Base-by-base conservation (phyloP, 2,797 vertebrate species). In the Hydrocynus forskahlii region DNA sequence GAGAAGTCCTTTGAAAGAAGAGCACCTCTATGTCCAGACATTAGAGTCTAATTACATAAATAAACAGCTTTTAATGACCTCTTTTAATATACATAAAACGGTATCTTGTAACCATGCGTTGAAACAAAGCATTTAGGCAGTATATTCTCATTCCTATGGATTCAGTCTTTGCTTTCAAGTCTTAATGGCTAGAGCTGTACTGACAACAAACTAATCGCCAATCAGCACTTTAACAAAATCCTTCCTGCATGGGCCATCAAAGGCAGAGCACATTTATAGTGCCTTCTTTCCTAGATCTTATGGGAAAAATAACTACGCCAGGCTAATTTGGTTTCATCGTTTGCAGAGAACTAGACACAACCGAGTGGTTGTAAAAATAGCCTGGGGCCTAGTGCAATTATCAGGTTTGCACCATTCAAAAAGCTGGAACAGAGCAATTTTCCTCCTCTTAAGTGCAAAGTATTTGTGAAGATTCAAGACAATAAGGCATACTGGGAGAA, bases 401-500 rank as follows among this genome's bases (percentile, higher is more conserved):
- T 43, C 54, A 64, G 1, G 4, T 66, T 40, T 43, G 54, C 29
- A 35, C 71, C 48, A 67, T 16, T 45, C 7, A 23, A 21, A 19
- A 62, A 79, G 45, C 25, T 43, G 21, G 68, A 43, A 67, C 0
- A 16, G 7, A 7, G 57, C 54, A 35, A 69, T 76, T 23, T 60
- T 52, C 55, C 40, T 52, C 8, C 19, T 78, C 60, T 71, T n/a
- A 72, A 81, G 78, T 84, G 83, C 60, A 75, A 76, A 72, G 25
- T n/a, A 54, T 52, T 52, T 50, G 7, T 52, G 12, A 81, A 60
- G 54, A 75, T 43, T 57, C 17, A 35, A 66, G 40, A 63, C 35
- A 75, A 55, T 82, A 83, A 85, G 83, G 81, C 73, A 75, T 73
- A 68, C 19, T 21, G 43, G 78, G 70, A 66, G 59, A 71, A 6